Evolutionary conservation across 2,797 vertebrate species (phyloP), one percentile per base, ranked within the genome.

Genomic region (Sphenodon punctatus): DNA sequence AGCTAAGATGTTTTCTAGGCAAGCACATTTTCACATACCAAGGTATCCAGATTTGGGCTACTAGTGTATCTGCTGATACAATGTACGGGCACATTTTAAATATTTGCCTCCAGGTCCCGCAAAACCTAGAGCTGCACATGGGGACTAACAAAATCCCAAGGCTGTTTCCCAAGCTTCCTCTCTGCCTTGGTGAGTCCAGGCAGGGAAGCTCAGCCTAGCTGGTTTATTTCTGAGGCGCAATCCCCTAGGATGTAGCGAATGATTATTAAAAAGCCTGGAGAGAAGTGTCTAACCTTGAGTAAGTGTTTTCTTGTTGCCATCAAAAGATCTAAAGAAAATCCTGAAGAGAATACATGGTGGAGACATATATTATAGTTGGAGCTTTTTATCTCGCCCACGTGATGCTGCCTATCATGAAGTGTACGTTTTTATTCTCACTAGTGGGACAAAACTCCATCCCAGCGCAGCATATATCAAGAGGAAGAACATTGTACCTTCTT

Each of bases 281-380:
- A 93, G 89, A 90, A 75, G 92, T 88, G 87, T 93, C 92, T 95
- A 94, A 94, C 94, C 94, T 95, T 95, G 95, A 96, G 84, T 95
- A 95, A 96, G 94, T 96, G 94, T 95, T 96, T 96, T 94, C 94
- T 92, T 92, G 85, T 95, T 95, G 95, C 95, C 95, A 94, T 95
- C 94, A 67, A 22, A 92, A 94, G 93, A 95, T 95, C 94, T 95
- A 95, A 92, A 89, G 91, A 86, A 92, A 94, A 95, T 93, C 92
- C 96, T 95, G 94, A 85, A 67, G 94, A 96, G 96, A 96, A 93
- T 95, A 92, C 73, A 46, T 55, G 41, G 88, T 60, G 59, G 92
- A 94, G 92, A 95, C 94, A 96, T 96, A 95, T 93, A 96, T 96
- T 96, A 96, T 84, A 93, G 65, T 58, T 82, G 56, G 94, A 91